A percentile compares a stretch with the other conserved stretches of the same genome.
Evolutionary conservation across 2,797 vertebrate species (phyloP).

Genomic region (Acrossocheilus wenchowensis): DNA sequence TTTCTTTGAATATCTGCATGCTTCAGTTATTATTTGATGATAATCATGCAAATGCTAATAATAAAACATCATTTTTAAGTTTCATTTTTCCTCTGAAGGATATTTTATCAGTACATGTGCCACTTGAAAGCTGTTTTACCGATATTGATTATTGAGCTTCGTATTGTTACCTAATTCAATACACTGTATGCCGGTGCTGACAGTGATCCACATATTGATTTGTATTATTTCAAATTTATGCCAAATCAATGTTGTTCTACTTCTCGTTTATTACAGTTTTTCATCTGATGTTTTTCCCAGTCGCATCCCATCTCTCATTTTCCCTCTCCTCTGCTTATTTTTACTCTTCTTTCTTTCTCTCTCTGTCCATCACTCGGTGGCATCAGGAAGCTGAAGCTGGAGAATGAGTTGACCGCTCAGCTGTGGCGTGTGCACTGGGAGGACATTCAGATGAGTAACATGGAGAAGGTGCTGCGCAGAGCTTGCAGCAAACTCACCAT

Average conservation of each 20-base stretch:
- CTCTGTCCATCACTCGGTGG: conserved; percentile 27
- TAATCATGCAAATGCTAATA: not conserved
- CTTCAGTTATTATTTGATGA: not conserved
- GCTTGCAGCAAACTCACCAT: conserved; percentile 88
- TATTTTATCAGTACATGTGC: not conserved
- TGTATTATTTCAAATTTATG: not conserved
- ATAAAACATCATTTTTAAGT: not conserved
- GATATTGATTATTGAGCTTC: not conserved
- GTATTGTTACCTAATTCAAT: not conserved
- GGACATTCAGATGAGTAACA: conserved; percentile 85
- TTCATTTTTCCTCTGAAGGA: not conserved
- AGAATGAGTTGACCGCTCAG: conserved; percentile 89
- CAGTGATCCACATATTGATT: not conserved
- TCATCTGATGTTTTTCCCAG: conserved; percentile 22
- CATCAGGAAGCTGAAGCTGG: conserved; percentile 88
- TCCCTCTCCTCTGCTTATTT: conserved; percentile 7
- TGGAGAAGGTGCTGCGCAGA: conserved; percentile 83
- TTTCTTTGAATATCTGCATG: not conserved
- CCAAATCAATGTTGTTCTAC: not conserved
- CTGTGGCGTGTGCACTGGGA: conserved; percentile 91
- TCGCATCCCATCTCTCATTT: not conserved
- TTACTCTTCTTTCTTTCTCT: conserved; percentile 21
- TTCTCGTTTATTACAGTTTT: not conserved
- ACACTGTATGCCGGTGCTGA: not conserved
- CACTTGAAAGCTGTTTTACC: not conserved